Base-by-base conservation (phyloP, 2,888 invertebrate genomes). In the Peribatodes rhomboidaria region DNA sequence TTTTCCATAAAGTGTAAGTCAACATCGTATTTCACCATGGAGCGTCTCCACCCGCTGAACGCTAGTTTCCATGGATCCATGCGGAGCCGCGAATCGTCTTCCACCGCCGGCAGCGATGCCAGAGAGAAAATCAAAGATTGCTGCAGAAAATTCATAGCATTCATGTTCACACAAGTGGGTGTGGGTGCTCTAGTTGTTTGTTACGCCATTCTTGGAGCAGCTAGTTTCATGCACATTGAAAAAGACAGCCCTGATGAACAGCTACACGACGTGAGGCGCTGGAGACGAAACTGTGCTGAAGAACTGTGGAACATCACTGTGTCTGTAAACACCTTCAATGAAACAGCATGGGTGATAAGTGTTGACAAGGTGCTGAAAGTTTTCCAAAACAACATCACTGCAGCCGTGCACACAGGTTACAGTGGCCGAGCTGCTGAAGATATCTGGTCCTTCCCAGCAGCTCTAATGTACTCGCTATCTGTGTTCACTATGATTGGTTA, bases 401-500 rank as follows among this genome's bases (percentile, higher is more conserved):
- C 83, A 0, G 94, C 95, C 0, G 94, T 96, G 58, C 95, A 95
- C 55, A 94, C 95, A 9, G 97, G 97, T 0, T 98, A 97, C 82
- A 96, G 95, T 78, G 97, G 96, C 0, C 88, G 95, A 20, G 94
- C 94, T 1, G 94, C 95, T 0, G 92, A 94, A 47, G 96, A 97
- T 64, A 95, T 96, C 59, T 98, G 98, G 98, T 96, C 96, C 0
- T 97, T 97, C 77, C 97, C 98, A 0, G 97, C 97, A 0, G 97
- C 98, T 0, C 87, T 98, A 3, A 98, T 98, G 97, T 98, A 97
- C 83, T 97, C 97, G 31, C 87, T 98, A 11, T 97, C 97, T 22
- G 96, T 98, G 7, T 97, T 98, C 80, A 98, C 98, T 4, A 98
- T 98, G 98, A 97, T 98, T 74, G 98, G 98, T 2, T 98, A 98